phyloP scores from a whole-genome alignment of 2,888 invertebrate genomes.

The Octodonta nipae region DNA sequence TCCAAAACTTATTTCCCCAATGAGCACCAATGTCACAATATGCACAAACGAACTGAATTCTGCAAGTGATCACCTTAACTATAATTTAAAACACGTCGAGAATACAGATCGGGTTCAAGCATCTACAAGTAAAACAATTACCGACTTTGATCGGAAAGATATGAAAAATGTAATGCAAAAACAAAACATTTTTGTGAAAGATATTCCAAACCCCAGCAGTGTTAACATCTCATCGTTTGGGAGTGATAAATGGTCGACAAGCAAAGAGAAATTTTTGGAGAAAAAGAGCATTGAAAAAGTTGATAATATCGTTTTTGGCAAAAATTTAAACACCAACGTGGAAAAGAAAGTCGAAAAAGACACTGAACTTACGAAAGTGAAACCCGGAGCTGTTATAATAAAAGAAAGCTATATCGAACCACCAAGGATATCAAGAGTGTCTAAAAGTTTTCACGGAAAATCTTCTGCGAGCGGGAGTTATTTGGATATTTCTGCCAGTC shows the following conservation, averaged over 20 bases:
- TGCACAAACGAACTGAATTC: conserved; percentile 21
- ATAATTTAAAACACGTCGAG: conserved; percentile 19
- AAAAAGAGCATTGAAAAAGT: conserved; percentile 16
- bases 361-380: conserved; percentile 15
- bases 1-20: conserved; percentile 19
- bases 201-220: conserved; percentile 17
- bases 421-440: conserved; percentile 35
- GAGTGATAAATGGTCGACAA: conserved; percentile 29
- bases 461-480: conserved; percentile 21
- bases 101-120: conserved; percentile 21
- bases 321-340: conserved; percentile 20
- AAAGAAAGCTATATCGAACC: conserved; percentile 42
- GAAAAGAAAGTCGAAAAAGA: conserved; percentile 21
- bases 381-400: conserved; percentile 36
- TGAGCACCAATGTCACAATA: conserved; percentile 17
- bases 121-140: conserved; percentile 13
- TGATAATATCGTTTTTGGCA: conserved; percentile 20
- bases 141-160: conserved; percentile 18
- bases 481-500: too few species aligned
- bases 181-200: conserved; percentile 21
- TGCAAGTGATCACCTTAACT: conserved; percentile 8
- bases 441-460: conserved; percentile 37
- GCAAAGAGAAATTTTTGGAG: conserved; percentile 31
- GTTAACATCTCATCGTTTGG: conserved; percentile 18
- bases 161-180: conserved; percentile 19